phyloP scores from a whole-genome alignment of 2,797 vertebrate genomes.

The Silurus lanzhouensis region DNA sequence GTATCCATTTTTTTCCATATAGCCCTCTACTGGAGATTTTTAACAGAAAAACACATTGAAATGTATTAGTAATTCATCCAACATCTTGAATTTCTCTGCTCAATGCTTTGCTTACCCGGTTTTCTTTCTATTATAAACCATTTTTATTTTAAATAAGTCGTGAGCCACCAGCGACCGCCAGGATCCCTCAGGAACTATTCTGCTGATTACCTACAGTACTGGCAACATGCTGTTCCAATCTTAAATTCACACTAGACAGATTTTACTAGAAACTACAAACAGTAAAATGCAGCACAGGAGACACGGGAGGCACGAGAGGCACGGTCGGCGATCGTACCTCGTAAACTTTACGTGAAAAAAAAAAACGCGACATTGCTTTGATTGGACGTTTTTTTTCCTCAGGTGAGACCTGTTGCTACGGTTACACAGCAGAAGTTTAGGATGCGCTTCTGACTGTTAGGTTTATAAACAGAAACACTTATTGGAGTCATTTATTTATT shows the following conservation, averaged over 20 bases:
- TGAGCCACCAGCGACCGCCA: neutral
- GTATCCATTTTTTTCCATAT: no score
- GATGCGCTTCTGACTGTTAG: conserved; percentile 12
- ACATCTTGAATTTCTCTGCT: neutral
- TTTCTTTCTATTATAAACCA: neutral
- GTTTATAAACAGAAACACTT: neutral
- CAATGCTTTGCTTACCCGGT: neutral
- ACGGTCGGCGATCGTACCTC: neutral
- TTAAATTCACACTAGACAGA: neutral
- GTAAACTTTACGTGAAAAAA: neutral
- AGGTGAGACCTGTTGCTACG: neutral
- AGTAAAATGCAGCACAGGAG: neutral
- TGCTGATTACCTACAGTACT: neutral
- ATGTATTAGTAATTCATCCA: neutral
- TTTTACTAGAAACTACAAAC: neutral
- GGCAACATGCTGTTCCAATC: neutral
- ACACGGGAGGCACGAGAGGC: neutral
- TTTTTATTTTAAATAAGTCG: neutral
- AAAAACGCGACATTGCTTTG: neutral
- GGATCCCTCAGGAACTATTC: neutral
- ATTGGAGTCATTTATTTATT: neutral
- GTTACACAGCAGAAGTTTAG: conserved; percentile 7
- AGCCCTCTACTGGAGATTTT: no score
- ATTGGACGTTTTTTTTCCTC: no score
- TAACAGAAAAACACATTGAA: no score